Evolutionary conservation across 2,113 vertebrate genomes (phyloP).

Genomic region (Eretmodus cyanostictus): DNA sequence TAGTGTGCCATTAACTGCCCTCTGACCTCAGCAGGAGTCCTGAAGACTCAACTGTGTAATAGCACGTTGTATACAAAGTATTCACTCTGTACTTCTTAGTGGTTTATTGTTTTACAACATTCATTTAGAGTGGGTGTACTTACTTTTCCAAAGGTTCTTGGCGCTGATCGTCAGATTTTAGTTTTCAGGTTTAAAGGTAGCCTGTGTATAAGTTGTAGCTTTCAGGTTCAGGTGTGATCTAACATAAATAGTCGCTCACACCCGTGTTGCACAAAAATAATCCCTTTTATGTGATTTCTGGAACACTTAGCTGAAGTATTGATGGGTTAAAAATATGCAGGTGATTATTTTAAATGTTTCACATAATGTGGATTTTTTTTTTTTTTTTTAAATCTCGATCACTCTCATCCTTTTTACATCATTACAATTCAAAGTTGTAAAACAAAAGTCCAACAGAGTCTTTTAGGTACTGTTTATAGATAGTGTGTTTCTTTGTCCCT

Average conservation of each 20-base stretch:
- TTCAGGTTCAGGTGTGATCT: neutral
- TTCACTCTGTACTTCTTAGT: neutral
- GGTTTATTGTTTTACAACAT: neutral
- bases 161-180: neutral
- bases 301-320: neutral
- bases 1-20: neutral
- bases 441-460: neutral
- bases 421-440: neutral
- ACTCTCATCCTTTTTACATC: neutral
- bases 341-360: neutral
- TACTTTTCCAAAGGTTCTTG: neutral
- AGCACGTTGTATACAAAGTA: neutral
- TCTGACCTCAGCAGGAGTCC: neutral
- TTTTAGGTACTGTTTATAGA: neutral
- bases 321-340: neutral
- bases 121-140: neutral
- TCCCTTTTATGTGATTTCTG: neutral
- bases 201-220: neutral
- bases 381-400: accelerated
- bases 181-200: neutral
- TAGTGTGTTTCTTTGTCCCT: neutral
- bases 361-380: neutral
- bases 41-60: neutral
- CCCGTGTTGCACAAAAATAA: neutral
- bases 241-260: neutral